These are phyloP conservation scores for Sminthurides bifidus DNA, from an alignment of 1,140 invertebrate genomes.

Conservation along the genomic window DNA sequence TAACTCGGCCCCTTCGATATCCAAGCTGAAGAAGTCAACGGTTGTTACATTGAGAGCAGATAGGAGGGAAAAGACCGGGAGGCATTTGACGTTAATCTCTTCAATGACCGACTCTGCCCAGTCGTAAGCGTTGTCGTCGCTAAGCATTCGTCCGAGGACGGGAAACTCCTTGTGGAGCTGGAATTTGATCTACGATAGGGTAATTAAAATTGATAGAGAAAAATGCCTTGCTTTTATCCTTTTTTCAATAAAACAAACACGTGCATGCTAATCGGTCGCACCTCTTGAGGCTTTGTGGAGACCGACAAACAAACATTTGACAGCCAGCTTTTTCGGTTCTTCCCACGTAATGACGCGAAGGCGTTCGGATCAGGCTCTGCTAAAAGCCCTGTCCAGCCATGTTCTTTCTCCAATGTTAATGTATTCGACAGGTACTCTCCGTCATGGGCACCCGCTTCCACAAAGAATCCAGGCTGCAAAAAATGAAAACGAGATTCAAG, in stretches of 20 bases:
- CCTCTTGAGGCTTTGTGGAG: neutral
- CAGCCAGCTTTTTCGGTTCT: constrained; percentile 30
- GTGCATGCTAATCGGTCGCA: neutral
- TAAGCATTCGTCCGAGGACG: constrained; percentile 32
- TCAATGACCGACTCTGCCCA: neutral
- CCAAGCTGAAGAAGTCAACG: constrained; percentile 60
- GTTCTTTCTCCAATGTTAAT: constrained; percentile 53
- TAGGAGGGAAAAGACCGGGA: constrained; percentile 66
- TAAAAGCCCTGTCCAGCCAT: constrained; percentile 59
- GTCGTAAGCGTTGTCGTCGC: constrained; percentile 34
- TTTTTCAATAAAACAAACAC: neutral
- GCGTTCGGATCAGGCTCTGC: constrained; percentile 54
- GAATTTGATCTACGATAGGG: neutral
- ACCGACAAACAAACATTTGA: neutral
- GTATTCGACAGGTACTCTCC: constrained; percentile 43
- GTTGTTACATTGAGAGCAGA: constrained; percentile 57
- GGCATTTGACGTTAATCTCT: constrained; percentile 55
- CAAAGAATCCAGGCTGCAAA: constrained; percentile 9
- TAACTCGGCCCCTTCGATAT: constrained; percentile 50
- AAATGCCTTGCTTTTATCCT: neutral
- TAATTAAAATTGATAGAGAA: neutral
- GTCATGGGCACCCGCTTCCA: constrained; percentile 4
- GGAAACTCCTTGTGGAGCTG: neutral
- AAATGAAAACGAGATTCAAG: no score
- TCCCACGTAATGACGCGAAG: constrained; percentile 29